Evolutionary conservation across 1,140 invertebrate genomes (phyloP).

Genomic region (Ephestia elutella): DNA sequence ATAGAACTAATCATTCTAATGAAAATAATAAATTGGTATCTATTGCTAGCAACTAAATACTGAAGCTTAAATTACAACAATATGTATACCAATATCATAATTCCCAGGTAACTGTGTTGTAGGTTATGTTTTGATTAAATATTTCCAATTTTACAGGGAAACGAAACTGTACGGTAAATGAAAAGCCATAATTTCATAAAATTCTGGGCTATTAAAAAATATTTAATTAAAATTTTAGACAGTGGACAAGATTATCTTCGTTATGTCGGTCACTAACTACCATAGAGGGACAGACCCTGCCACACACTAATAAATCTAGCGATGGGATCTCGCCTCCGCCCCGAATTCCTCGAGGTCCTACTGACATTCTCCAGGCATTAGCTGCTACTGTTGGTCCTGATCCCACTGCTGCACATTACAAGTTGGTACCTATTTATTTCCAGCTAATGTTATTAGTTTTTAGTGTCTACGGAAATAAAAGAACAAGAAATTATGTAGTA

Average conservation of each 20-base stretch:
- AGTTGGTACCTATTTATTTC: slow-evolving; percentile 63
- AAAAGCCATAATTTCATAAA: too few relatives aligned
- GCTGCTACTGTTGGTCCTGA: slow-evolving; percentile 83
- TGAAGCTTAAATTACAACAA: not conserved
- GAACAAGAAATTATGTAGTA: too few relatives aligned
- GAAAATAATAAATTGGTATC: not conserved
- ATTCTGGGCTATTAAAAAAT: too few relatives aligned
- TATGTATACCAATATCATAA: slow-evolving; percentile 45
- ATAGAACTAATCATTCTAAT: too few relatives aligned
- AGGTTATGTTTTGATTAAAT: slow-evolving; percentile 7
- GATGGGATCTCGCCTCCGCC: slow-evolving; percentile 75
- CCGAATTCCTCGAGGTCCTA: slow-evolving; percentile 82
- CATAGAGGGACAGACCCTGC: slow-evolving; percentile 54
- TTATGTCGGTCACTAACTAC: slow-evolving; percentile 48
- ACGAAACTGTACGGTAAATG: too few relatives aligned
- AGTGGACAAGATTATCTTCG: slow-evolving; percentile 45
- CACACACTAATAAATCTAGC: slow-evolving; percentile 38
- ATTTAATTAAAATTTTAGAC: slow-evolving; percentile 29
- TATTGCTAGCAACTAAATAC: not conserved
- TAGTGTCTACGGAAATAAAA: too few relatives aligned
- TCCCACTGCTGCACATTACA: slow-evolving; percentile 87
- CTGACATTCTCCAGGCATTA: slow-evolving; percentile 88
- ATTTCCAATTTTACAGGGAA: not conserved
- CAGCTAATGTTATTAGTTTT: too few relatives aligned
- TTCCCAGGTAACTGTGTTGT: slow-evolving; percentile 32